Conservation (phyloP, 2,797 vertebrate genomes). For the Notamacropus eugenii region DNA sequence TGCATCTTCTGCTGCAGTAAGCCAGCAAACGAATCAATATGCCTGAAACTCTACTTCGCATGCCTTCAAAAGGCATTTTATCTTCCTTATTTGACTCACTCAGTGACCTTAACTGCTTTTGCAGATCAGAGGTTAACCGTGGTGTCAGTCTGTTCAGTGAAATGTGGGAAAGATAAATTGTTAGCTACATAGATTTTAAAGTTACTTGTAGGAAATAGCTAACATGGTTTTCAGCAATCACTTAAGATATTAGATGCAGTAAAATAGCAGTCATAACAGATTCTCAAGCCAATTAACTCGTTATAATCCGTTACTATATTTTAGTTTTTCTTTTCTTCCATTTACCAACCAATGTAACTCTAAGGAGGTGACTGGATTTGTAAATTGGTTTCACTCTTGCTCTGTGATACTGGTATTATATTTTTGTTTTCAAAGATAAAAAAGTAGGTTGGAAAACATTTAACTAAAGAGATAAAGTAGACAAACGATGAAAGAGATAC, state of each 20-base stretch:
- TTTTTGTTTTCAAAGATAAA: constrained; percentile 33
- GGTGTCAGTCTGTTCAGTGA: constrained; percentile 83
- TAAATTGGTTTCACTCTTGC: background rate
- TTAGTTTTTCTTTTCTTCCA: constrained; percentile 48
- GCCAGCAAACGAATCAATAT: constrained; percentile 56
- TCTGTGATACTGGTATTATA: background rate
- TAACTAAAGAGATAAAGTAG: constrained; percentile 8
- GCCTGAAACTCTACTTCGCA: constrained; percentile 57
- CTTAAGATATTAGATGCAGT: constrained; percentile 37
- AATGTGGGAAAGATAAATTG: constrained; percentile 1
- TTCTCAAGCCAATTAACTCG: background rate
- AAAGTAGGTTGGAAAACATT: constrained; percentile 3
- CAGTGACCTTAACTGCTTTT: constrained; percentile 84
- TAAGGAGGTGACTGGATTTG: constrained; percentile 66
- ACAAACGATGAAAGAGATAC: constrained; percentile 6
- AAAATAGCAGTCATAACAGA: constrained; percentile 49
- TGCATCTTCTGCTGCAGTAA: constrained; percentile 59
- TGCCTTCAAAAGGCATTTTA: constrained; percentile 46
- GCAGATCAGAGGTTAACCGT: constrained; percentile 86
- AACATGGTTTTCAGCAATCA: constrained; percentile 75
- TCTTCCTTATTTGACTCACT: constrained; percentile 86
- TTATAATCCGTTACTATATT: background rate
- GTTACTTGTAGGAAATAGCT: constrained; percentile 83
- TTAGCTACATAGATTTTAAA: constrained; percentile 51
- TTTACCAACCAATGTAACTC: constrained; percentile 59